Conservation (phyloP, 2,113 vertebrate genomes). For the Proteles cristata region DNA sequence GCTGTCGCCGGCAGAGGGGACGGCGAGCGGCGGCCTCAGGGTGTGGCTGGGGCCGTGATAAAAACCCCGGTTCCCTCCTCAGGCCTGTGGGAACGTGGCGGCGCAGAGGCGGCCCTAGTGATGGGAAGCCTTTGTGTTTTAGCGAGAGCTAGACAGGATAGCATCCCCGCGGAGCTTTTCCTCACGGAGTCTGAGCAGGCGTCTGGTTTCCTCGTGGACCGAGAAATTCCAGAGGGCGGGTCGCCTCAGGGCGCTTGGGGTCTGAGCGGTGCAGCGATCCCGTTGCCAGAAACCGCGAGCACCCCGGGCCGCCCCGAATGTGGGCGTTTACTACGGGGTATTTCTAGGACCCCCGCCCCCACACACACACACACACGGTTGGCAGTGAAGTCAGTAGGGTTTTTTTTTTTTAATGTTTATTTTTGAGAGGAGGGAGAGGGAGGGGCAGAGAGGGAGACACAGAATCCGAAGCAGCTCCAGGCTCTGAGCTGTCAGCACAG, state of each 20-base stretch:
- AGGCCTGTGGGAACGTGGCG: not conserved
- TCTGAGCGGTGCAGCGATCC: not conserved
- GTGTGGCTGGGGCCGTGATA: fast-evolving
- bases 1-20: fast-evolving
- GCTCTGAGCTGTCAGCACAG: too few relatives aligned
- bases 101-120: not conserved
- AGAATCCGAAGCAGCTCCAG: too few relatives aligned
- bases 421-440: too few relatives aligned
- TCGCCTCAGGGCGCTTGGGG: not conserved
- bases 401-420: too few relatives aligned
- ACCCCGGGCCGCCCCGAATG: fast-evolving
- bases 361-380: fast-evolving
- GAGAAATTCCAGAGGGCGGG: not conserved
- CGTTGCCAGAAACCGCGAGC: fast-evolving
- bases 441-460: too few relatives aligned
- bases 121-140: not conserved
- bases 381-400: not conserved
- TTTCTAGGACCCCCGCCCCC: not conserved
- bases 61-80: not conserved
- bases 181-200: not conserved
- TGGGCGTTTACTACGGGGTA: fast-evolving
- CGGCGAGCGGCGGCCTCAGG: too few relatives aligned
- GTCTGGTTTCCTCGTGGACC: not conserved
- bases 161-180: not conserved
- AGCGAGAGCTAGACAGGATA: not conserved